A percentile compares a stretch with the other conserved stretches of the same genome.
These are phyloP conservation scores for Charadrius vociferus DNA, from an alignment of 2,113 vertebrate genomes.

Conservation along the genomic window DNA sequence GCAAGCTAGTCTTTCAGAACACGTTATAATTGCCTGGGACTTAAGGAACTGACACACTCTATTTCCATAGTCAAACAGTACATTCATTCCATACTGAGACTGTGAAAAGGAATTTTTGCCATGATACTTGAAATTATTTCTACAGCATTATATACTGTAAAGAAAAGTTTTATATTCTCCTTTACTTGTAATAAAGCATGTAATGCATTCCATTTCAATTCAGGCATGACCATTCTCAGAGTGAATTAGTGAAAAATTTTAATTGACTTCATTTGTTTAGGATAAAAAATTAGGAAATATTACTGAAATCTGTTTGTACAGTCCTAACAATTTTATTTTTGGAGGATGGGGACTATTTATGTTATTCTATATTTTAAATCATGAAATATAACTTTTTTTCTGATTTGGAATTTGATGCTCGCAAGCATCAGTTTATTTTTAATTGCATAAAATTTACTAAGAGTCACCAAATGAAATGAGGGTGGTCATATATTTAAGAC, in stretches of 20 bases:
- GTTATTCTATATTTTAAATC: neutral
- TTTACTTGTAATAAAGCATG: neutral
- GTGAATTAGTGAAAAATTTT: neutral
- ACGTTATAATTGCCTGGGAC: neutral
- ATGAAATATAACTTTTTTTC: neutral
- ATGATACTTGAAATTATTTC: neutral
- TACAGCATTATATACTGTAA: neutral
- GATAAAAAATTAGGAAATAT: neutral
- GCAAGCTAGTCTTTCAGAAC: neutral
- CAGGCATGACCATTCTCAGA: neutral
- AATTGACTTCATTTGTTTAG: neutral
- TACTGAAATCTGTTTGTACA: neutral
- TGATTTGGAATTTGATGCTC: neutral
- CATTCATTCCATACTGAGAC: neutral
- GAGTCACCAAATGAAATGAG: neutral
- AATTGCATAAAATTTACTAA: neutral
- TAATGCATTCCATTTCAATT: neutral
- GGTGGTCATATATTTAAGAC: neutral
- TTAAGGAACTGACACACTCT: neutral
- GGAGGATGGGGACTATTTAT: rapidly evolving
- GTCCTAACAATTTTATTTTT: neutral
- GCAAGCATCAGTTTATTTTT: neutral
- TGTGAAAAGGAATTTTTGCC: neutral
- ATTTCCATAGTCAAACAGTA: neutral
- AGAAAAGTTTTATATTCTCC: neutral